Percentiles rank a stretch among this genome's conserved stretches.
These are phyloP conservation scores for Lasiurus borealis DNA, from an alignment of 2,113 vertebrate genomes.

Conservation along the genomic window DNA sequence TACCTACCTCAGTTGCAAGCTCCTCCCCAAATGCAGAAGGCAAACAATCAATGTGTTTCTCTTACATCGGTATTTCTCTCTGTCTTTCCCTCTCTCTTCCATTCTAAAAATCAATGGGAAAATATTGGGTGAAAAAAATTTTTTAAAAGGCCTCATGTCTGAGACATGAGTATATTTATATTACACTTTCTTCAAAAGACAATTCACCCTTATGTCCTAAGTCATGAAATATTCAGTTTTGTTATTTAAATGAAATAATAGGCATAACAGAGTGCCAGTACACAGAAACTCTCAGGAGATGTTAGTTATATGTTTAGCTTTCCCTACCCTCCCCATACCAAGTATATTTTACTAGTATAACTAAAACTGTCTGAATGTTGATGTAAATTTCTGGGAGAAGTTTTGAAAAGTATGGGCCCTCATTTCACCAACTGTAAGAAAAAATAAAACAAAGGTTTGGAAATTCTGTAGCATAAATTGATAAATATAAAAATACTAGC, in stretches of 20 bases:
- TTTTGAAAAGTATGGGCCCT: conserved; percentile 1
- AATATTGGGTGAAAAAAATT: too few species aligned
- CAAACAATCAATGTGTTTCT: too few species aligned
- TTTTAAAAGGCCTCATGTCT: not conserved
- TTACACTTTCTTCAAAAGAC: not conserved
- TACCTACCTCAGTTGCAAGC: too few species aligned
- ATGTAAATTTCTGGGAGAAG: not conserved
- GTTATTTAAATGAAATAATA: not conserved
- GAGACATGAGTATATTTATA: not conserved
- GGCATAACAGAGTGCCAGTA: not conserved
- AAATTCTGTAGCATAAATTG: not conserved
- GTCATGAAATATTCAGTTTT: not conserved
- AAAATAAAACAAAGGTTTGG: not conserved
- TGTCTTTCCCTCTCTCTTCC: too few species aligned
- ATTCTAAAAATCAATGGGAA: too few species aligned
- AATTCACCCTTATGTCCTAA: not conserved
- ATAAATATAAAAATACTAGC: not conserved
- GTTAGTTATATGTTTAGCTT: not conserved
- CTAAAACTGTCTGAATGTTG: conserved; percentile 15
- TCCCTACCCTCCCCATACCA: not conserved
- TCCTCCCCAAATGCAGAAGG: too few species aligned
- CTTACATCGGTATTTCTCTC: too few species aligned
- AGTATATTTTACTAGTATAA: not conserved
- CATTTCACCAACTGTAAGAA: not conserved
- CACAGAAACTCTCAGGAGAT: not conserved